Evolutionary conservation across 2,888 invertebrate genomes (phyloP), one percentile per base, ranked within the genome.

Genomic region (Perizoma affinitatum): DNA sequence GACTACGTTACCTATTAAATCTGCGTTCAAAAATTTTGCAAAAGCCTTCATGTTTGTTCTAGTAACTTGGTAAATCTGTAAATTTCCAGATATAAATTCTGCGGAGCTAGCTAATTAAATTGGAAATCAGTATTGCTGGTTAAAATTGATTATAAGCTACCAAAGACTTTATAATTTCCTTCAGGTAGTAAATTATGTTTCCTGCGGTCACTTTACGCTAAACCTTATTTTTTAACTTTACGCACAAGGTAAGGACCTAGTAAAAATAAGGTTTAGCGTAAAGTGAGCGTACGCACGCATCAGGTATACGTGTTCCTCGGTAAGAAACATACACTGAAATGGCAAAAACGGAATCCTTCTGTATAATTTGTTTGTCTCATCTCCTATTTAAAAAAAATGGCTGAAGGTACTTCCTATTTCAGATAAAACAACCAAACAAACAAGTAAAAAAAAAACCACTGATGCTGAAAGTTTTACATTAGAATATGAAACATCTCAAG

Each of bases 381-480:
- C 22, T 22, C 22, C 22, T 22, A 22, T 22, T 2, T 22, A 2
- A 2, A 22, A 22, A 22, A 22, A 22, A 22, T 2, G 1, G 22
- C 22, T 22, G 22, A 22, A 38, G 5, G 1, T 38, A 6, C 7
- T 38, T 6, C 6, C 6, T 43, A 7, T 65, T 67, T n/a, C 65
- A 67, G 67, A 61, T 47, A 61, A 58, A 58, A 47, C 36, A 8
- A 38, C 22, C 41, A 50, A 8, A 43, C 38, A 55, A n/a, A 51
- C 40, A 45, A 53, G 8, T 41, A 45, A 33, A 36, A 22, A 55
- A 6, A 54, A 57, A n/a, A 38, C 33, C 6, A 52, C 54, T 57
- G 35, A 63, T 49, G 45, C 48, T 5, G 41, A 63, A 54, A 51
- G 38, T 33, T 46, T 46, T 22, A 8, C 36, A 9, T 43, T 54